Conservation (phyloP, 2,888 invertebrate species). For the Sesia bembeciformis region DNA sequence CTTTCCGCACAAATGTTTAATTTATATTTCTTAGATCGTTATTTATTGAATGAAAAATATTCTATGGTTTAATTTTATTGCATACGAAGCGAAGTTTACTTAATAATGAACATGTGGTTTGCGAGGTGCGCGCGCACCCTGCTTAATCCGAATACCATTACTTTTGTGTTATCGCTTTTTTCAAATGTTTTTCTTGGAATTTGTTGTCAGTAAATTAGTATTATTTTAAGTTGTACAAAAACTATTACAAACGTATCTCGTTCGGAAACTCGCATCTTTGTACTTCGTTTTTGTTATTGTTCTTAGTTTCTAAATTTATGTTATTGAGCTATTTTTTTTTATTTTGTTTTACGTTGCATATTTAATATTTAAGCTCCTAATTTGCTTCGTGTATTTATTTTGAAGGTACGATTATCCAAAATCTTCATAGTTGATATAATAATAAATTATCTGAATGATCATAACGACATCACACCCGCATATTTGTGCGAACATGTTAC, state of each 20-base stretch:
- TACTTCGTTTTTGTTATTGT: slow-evolving; percentile 55
- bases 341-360: background rate
- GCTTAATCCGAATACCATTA: background rate
- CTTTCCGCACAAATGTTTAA: slow-evolving; percentile 51
- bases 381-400: background rate
- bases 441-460: too few relatives aligned
- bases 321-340: background rate
- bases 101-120: slow-evolving; percentile 24
- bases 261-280: slow-evolving; percentile 48
- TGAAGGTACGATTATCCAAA: background rate
- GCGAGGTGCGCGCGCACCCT: background rate
- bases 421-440: too few relatives aligned
- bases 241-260: slow-evolving; percentile 22
- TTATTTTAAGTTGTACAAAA: background rate
- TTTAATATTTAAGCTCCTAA: background rate
- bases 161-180: background rate
- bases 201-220: slow-evolving; percentile 3
- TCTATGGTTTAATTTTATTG: slow-evolving; percentile 21
- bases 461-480: too few relatives aligned
- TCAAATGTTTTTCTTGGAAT: background rate
- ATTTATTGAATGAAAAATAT: slow-evolving; percentile 34
- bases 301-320: slow-evolving; percentile 28
- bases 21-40: slow-evolving; percentile 30
- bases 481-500: too few relatives aligned
- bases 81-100: slow-evolving; percentile 52